Conservation (phyloP, 2,797 vertebrate genomes). For the Aplochiton taeniatus region DNA sequence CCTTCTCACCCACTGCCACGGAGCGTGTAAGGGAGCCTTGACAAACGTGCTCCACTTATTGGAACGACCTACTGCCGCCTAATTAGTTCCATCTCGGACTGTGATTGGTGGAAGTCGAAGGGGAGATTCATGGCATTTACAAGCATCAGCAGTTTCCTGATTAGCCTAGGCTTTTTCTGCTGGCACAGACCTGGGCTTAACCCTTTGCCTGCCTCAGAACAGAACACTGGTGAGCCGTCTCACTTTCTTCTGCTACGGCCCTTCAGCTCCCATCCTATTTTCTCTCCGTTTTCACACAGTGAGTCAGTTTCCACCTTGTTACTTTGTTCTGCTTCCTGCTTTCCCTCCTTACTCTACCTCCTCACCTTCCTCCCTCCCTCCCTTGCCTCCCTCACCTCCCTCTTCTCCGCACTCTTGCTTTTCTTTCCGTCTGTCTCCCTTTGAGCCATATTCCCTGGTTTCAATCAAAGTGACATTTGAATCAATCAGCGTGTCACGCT, state of each 20-base stretch:
- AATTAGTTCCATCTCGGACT: conserved; percentile 63
- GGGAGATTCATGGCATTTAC: conserved; percentile 59
- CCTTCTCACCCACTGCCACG: conserved; percentile 11
- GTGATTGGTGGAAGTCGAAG: conserved; percentile 60
- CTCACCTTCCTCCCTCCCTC: conserved; percentile 9
- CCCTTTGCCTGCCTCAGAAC: conserved; percentile 38
- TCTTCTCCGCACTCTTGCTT: not conserved
- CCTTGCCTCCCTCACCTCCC: not conserved
- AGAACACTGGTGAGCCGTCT: conserved; percentile 22
- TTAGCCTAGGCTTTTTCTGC: conserved; percentile 50
- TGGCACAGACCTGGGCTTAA: conserved; percentile 51
- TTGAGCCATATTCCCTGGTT: conserved; percentile 35
- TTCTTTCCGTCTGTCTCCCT: conserved; percentile 9
- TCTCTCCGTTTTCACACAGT: not conserved
- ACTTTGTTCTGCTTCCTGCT: conserved; percentile 32
- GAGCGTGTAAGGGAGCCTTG: conserved; percentile 34
- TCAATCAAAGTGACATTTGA: conserved; percentile 55
- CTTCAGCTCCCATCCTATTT: too few species aligned
- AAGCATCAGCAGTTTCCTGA: conserved; percentile 71
- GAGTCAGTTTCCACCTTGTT: conserved; percentile 2
- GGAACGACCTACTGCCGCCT: conserved; percentile 58
- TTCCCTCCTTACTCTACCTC: conserved; percentile 20
- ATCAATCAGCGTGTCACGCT: conserved; percentile 49
- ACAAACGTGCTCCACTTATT: conserved; percentile 60
- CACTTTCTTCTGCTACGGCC: conserved; percentile 1